phyloP scores from a whole-genome alignment of 64 coral and sea anemone species.

The Montipora sp. region DNA sequence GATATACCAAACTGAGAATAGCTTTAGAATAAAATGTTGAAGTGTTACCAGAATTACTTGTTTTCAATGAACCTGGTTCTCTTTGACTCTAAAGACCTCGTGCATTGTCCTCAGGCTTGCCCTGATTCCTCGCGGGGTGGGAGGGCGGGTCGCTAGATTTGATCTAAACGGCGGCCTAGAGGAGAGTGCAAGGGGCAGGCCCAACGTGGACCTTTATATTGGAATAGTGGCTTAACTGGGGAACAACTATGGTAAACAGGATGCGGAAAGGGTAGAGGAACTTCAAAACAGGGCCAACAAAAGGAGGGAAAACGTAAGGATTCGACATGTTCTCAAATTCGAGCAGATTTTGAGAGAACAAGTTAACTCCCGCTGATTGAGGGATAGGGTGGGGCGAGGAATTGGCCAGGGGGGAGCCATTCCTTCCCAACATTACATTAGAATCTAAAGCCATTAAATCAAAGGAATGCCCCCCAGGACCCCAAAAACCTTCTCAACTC shows the following conservation, averaged over 20 bases:
- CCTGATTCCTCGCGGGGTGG: too few relatives aligned
- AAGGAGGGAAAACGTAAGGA: too few relatives aligned
- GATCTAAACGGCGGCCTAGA: too few relatives aligned
- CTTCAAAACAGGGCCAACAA: not conserved
- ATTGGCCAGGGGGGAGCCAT: not conserved
- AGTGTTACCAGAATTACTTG: too few relatives aligned
- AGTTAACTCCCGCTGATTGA: constrained; percentile 2
- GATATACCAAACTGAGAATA: too few relatives aligned
- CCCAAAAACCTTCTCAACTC: constrained; percentile 8
- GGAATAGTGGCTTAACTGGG: not conserved
- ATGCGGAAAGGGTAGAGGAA: constrained; percentile 8
- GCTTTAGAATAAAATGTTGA: too few relatives aligned
- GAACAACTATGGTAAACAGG: not conserved
- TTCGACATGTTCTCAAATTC: not conserved
- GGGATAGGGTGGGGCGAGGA: constrained; percentile 14
- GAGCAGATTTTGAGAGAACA: constrained; percentile 38
- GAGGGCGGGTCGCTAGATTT: too few relatives aligned
- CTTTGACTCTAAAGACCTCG: too few relatives aligned
- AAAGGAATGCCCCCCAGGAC: not conserved
- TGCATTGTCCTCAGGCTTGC: too few relatives aligned
- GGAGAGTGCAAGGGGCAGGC: too few relatives aligned
- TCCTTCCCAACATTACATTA: not conserved
- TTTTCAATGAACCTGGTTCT: too few relatives aligned
- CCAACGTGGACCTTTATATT: too few relatives aligned
- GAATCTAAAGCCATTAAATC: constrained; percentile 40